phyloP scores from a whole-genome alignment of 1,140 invertebrate species.

The Agrilus planipennis region DNA sequence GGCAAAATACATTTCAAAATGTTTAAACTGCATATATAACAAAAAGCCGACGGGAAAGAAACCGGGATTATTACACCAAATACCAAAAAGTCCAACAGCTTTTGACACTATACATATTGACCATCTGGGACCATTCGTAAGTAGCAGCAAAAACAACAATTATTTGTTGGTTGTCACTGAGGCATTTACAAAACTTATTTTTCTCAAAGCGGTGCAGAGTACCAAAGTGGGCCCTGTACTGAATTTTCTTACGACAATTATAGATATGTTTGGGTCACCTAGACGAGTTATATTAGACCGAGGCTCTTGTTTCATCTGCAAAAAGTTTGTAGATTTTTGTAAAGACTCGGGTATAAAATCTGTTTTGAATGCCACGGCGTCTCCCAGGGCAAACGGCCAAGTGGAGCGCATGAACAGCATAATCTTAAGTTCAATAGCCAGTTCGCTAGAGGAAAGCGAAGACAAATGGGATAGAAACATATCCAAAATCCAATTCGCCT shows the following conservation, averaged over 20 bases:
- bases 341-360: constrained; percentile 6
- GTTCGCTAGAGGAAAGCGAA: no score
- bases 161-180: constrained; percentile 23
- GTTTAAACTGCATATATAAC: constrained; percentile 12
- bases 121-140: constrained; percentile 22
- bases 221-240: constrained; percentile 4
- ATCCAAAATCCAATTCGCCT: no score
- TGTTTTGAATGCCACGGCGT: constrained; percentile 2
- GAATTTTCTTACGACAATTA: background rate
- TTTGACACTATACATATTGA: constrained; percentile 17
- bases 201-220: constrained; percentile 13
- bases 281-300: constrained; percentile 21
- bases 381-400: constrained; percentile 8
- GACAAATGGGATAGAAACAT: no score
- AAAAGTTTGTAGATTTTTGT: constrained; percentile 18
- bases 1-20: constrained; percentile 12
- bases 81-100: constrained; percentile 7
- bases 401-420: constrained; percentile 10
- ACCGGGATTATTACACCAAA: constrained; percentile 12
- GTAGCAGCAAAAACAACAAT: constrained; percentile 16
- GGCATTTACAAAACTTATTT: constrained; percentile 20
- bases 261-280: constrained; percentile 3
- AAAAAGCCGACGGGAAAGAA: constrained; percentile 15
- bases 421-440: constrained; percentile 2
- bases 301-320: constrained; percentile 21